Base-by-base conservation (phyloP, 2,888 invertebrate genomes). In the Callimorpha dominula region DNA sequence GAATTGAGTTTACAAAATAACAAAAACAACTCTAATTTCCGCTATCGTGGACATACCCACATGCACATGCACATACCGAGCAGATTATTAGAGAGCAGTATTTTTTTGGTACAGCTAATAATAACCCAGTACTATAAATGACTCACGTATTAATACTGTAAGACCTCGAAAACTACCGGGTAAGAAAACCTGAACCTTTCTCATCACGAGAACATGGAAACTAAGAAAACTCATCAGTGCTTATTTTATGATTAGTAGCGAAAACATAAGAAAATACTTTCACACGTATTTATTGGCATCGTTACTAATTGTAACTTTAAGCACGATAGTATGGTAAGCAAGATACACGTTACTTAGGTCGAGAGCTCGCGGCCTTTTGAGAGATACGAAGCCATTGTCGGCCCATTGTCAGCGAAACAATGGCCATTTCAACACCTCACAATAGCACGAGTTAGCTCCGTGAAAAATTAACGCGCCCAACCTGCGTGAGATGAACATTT, bases 381-480 rank as follows among this genome's bases (percentile, higher is more conserved):
- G 87, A 90, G 90, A 90, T 89, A 89, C 88, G 84, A 85, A 87
- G 88, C 88, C 86, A 91, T 92, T 92, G 92, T 92, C 81, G 85
- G 85, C 71, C 87, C 86, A 91, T 92, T 93, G 92, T 92, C 87
- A 87, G 82, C 71, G 85, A 87, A 89, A 93, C 92, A 93, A 93
- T 91, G 81, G 88, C 85, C 86, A 86, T 90, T 89, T 88, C 90
- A 87, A 91, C 91, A 90, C 92, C 90, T 89, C 87, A 92, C 92
- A 92, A 92, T 90, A 85, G 89, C 84, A 75, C 84, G 86, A 88
- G 91, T 89, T 90, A 88, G 89, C 88, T 88, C 87, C 84, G 87
- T 90, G 91, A 92, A 93, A 93, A 93, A 91, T 91, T 91, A 90
- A 92, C 89, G 88, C 87, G 83, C 85, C 83, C 85, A 84, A 87